These are phyloP conservation scores for Frankliniella intonsa DNA, from an alignment of 2,888 invertebrate genomes.

Conservation along the genomic window DNA sequence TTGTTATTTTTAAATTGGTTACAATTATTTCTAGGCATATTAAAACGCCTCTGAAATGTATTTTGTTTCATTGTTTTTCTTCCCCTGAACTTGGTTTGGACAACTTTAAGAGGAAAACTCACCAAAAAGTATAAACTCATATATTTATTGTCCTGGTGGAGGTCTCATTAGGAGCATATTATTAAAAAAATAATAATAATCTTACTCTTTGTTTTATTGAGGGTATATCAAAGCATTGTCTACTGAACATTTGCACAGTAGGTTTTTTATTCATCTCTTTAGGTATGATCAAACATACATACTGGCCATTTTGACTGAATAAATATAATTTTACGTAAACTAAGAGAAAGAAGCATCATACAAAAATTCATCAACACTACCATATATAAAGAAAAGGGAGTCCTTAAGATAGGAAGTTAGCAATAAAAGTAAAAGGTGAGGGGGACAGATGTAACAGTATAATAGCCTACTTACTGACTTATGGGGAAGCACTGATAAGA, in stretches of 20 bases:
- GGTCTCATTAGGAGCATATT: no score
- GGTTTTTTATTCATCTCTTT: neutral
- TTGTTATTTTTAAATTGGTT: no score
- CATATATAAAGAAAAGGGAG: neutral
- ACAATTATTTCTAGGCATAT: no score
- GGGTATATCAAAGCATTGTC: no score
- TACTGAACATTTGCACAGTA: neutral
- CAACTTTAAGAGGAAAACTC: no score
- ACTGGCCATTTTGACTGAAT: neutral
- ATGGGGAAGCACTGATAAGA: constrained; percentile 2
- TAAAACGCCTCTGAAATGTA: no score
- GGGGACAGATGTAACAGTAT: neutral
- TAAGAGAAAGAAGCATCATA: constrained; percentile 8
- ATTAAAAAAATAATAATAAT: no score
- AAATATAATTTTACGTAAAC: constrained; percentile 3
- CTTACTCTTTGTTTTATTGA: no score
- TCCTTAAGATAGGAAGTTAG: constrained; percentile 9
- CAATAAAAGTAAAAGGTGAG: neutral
- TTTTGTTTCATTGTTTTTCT: no score
- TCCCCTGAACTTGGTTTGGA: no score
- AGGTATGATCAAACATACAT: neutral
- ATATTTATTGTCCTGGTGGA: no score
- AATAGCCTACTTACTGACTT: constrained; percentile 13
- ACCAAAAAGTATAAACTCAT: no score
- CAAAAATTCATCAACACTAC: constrained; percentile 14